These are phyloP conservation scores for Dione vanillae DNA, from an alignment of 2,888 invertebrate genomes.

Conservation along the genomic window DNA sequence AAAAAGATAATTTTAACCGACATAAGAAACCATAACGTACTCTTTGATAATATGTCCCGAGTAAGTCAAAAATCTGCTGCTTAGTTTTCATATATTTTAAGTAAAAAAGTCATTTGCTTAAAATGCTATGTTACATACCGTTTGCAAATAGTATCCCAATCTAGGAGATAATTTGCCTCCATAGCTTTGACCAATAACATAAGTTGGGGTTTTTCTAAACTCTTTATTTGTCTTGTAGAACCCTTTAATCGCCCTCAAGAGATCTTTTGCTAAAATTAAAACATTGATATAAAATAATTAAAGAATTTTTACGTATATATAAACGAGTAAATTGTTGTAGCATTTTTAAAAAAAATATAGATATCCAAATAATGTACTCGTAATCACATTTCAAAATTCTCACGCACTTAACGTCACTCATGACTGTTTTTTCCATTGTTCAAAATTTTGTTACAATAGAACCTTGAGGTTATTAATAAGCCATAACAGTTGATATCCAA, in stretches of 20 bases:
- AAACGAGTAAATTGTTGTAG: background rate
- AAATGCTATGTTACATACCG: slow-evolving; percentile 56
- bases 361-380: background rate
- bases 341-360: background rate
- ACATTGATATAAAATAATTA: background rate
- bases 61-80: background rate
- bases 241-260: slow-evolving; percentile 87
- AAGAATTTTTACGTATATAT: background rate
- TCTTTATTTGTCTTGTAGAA: slow-evolving; percentile 88
- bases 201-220: slow-evolving; percentile 89
- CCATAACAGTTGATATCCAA: slow-evolving; percentile 33
- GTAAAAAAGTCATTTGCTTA: background rate
- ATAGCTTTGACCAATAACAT: slow-evolving; percentile 94
- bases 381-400: slow-evolving; percentile 17
- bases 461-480: slow-evolving; percentile 32
- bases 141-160: slow-evolving; percentile 68
- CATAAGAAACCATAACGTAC: background rate
- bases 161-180: slow-evolving; percentile 93
- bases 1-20: background rate
- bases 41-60: background rate
- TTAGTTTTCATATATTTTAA: background rate
- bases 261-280: slow-evolving; percentile 86
- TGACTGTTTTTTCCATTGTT: slow-evolving; percentile 27
- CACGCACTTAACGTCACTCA: slow-evolving; percentile 28
- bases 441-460: slow-evolving; percentile 30